These are phyloP conservation scores for Dynastes tityus DNA, from an alignment of 2,888 invertebrate species.

Conservation along the genomic window DNA sequence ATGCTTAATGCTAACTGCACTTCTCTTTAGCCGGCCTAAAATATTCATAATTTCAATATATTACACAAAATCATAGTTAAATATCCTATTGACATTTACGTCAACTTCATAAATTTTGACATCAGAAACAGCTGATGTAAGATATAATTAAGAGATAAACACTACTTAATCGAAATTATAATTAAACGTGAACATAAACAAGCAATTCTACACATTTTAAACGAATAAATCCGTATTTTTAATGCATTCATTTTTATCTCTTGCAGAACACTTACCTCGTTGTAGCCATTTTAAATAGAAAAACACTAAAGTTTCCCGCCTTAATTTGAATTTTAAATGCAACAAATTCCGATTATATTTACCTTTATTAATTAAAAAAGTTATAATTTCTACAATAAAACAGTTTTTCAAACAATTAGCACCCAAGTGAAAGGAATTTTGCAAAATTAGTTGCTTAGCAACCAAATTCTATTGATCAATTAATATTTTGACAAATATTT, in stretches of 20 bases:
- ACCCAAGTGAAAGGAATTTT: not conserved
- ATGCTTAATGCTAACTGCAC: slow-evolving; percentile 56
- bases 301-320: slow-evolving; percentile 38
- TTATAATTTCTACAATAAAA: too few species aligned
- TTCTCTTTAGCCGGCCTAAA: slow-evolving; percentile 33
- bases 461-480: slow-evolving; percentile 28
- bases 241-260: slow-evolving; percentile 6
- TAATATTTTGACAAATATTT: slow-evolving; percentile 32
- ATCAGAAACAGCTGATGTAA: not conserved
- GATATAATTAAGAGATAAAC: too few species aligned
- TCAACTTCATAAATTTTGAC: slow-evolving; percentile 7
- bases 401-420: too few species aligned
- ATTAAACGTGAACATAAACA: too few species aligned
- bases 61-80: slow-evolving; percentile 9
- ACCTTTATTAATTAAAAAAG: too few species aligned
- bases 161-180: too few species aligned
- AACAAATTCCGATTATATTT: not conserved
- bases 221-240: not conserved
- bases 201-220: too few species aligned
- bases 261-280: slow-evolving; percentile 47
- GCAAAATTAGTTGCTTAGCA: slow-evolving; percentile 29
- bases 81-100: slow-evolving; percentile 32
- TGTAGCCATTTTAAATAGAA: slow-evolving; percentile 49
- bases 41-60: not conserved
- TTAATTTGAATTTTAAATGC: slow-evolving; percentile 42